Evolutionary conservation across 2,797 vertebrate species (phyloP).

Genomic region (Neomorphus geoffroyi): DNA sequence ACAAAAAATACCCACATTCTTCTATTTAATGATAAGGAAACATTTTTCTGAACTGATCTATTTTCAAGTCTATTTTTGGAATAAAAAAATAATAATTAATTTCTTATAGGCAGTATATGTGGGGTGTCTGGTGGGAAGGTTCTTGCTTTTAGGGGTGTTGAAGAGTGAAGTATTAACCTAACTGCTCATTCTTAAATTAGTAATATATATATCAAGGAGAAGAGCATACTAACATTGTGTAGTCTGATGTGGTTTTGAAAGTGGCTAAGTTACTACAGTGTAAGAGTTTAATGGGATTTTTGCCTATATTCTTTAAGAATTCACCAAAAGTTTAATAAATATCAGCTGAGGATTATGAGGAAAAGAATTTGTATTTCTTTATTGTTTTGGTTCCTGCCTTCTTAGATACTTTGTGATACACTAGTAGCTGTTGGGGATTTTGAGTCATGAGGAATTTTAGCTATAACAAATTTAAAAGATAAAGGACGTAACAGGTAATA

Average conservation of each 20-base stretch:
- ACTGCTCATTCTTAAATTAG: neutral
- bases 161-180: neutral
- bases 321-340: neutral
- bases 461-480: neutral
- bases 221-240: neutral
- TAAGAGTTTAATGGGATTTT: neutral
- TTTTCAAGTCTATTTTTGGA: neutral
- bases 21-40: neutral
- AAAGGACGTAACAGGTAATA: neutral
- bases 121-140: rapidly evolving
- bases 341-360: neutral
- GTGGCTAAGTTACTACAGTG: neutral
- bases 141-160: rapidly evolving
- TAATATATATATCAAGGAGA: neutral
- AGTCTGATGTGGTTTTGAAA: neutral
- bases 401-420: neutral
- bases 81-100: neutral
- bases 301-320: neutral
- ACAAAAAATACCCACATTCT: neutral
- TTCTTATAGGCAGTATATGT: neutral
- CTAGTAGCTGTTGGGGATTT: neutral
- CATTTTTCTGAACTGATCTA: neutral
- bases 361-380: neutral
- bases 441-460: neutral
- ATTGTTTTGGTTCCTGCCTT: neutral